Conservation (phyloP, 2,888 invertebrate species). For the Zygogramma bicolorata region DNA sequence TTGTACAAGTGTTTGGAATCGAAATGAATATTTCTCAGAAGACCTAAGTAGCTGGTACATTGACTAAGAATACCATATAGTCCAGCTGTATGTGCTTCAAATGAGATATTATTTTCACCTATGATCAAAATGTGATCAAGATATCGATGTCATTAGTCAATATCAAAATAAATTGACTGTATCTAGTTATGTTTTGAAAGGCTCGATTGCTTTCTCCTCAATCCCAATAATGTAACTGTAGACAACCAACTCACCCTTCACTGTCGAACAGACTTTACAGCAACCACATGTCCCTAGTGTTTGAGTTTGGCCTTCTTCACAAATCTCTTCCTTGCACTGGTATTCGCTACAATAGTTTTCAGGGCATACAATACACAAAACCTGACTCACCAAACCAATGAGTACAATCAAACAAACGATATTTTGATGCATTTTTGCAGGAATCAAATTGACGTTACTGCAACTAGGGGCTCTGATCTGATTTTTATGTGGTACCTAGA, state of each 20-base stretch:
- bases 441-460: neutral
- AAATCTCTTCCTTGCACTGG: slow-evolving; percentile 23
- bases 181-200: too few relatives aligned
- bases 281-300: slow-evolving; percentile 37
- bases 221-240: too few relatives aligned
- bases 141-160: too few relatives aligned
- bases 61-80: too few relatives aligned
- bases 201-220: too few relatives aligned
- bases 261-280: slow-evolving; percentile 32
- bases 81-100: too few relatives aligned
- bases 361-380: slow-evolving; percentile 34
- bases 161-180: too few relatives aligned
- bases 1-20: too few relatives aligned
- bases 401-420: slow-evolving; percentile 9
- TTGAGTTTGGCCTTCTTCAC: slow-evolving; percentile 31
- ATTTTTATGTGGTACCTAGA: neutral
- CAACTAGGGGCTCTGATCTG: neutral
- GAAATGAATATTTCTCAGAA: too few relatives aligned
- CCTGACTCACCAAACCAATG: neutral
- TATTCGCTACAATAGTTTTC: slow-evolving; percentile 26
- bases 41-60: too few relatives aligned
- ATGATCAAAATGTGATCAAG: too few relatives aligned
- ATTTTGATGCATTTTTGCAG: slow-evolving; percentile 17
- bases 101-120: too few relatives aligned
- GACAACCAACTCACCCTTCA: slow-evolving; percentile 28